These are phyloP conservation scores for Cryptus armator DNA, from an alignment of 2,888 invertebrate genomes.

Conservation along the genomic window DNA sequence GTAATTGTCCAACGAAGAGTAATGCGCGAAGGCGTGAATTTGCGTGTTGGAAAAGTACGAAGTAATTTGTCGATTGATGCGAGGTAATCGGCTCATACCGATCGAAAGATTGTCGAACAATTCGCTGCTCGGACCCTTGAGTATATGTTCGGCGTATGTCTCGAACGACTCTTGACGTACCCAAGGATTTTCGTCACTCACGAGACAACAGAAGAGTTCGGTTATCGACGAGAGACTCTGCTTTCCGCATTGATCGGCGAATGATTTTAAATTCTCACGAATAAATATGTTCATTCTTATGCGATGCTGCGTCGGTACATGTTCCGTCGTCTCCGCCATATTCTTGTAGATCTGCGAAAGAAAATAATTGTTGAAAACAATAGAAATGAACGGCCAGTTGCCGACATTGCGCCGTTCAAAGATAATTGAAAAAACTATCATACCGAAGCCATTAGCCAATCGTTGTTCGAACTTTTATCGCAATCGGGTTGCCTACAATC, in stretches of 20 bases:
- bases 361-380: neutral
- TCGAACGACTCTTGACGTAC: constrained; percentile 80
- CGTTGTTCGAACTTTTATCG: constrained; percentile 38
- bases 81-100: constrained; percentile 70
- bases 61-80: constrained; percentile 73
- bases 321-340: constrained; percentile 42
- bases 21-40: constrained; percentile 69
- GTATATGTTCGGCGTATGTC: constrained; percentile 77
- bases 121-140: constrained; percentile 74
- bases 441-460: constrained; percentile 56
- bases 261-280: constrained; percentile 66
- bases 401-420: neutral
- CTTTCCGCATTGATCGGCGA: constrained; percentile 43
- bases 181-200: constrained; percentile 76
- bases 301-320: constrained; percentile 45
- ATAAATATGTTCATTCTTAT: constrained; percentile 74
- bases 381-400: too few relatives aligned
- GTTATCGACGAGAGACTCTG: constrained; percentile 66
- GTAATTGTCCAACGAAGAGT: constrained; percentile 70
- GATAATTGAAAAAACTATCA: constrained; percentile 3
- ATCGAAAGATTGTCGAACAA: constrained; percentile 75
- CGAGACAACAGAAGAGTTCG: constrained; percentile 75
- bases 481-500: constrained; percentile 56
- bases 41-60: constrained; percentile 75
- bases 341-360: constrained; percentile 48